Evolutionary conservation across 2,888 invertebrate genomes (phyloP).

Genomic region (Lasioglossum oenotherae): DNA sequence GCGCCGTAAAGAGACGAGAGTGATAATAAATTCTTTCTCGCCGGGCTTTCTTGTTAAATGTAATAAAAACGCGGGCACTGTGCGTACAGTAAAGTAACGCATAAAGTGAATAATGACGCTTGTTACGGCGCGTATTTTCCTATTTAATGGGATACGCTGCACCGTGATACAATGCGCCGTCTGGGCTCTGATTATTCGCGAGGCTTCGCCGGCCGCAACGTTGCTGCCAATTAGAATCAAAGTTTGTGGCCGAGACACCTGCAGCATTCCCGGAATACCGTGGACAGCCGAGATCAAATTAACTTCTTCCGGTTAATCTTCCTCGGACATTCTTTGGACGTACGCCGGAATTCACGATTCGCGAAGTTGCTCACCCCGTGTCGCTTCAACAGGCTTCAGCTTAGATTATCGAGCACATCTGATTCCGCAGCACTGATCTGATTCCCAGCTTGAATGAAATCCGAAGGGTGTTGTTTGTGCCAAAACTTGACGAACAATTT

Average conservation of each 20-base stretch:
- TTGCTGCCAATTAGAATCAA: background rate
- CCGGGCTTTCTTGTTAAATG: conserved; percentile 13
- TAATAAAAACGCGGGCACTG: conserved; percentile 32
- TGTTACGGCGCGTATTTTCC: conserved; percentile 46
- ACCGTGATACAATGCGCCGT: background rate
- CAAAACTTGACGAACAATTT: too few species aligned
- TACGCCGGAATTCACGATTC: background rate
- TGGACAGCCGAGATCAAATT: background rate
- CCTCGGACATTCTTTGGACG: background rate
- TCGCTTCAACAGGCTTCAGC: background rate
- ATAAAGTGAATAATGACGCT: conserved; percentile 51
- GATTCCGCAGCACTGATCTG: background rate
- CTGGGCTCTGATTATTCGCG: conserved; percentile 14
- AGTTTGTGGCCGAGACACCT: background rate
- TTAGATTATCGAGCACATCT: background rate
- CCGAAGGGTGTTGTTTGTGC: too few species aligned
- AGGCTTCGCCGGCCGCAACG: background rate
- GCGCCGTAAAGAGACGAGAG: conserved; percentile 37
- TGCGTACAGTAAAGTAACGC: conserved; percentile 40
- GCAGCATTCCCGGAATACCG: background rate
- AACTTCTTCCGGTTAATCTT: background rate
- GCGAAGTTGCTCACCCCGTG: background rate
- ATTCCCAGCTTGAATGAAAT: too few species aligned
- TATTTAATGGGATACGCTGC: conserved; percentile 31
- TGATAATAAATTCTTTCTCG: conserved; percentile 53